Conservation (phyloP, 1,140 invertebrate genomes). For the Drosophila biarmipes region DNA sequence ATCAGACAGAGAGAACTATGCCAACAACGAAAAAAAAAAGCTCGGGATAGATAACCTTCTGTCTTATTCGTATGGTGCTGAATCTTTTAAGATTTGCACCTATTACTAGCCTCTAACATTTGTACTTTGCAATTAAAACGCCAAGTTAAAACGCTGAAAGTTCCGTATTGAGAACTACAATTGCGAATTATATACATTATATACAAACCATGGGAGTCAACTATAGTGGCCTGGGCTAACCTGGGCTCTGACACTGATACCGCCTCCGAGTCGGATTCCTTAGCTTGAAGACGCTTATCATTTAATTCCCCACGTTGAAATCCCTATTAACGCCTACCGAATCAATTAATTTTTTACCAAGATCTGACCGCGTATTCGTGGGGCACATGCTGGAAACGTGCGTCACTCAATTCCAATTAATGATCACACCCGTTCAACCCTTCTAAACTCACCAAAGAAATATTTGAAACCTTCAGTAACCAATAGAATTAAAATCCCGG, state of each 20-base stretch:
- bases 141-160: conserved; percentile 6
- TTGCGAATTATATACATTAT: conserved; percentile 8
- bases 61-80: conserved; percentile 1
- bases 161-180: conserved; percentile 18
- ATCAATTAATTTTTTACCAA: not conserved
- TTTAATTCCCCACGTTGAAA: not conserved
- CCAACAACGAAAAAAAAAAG: not conserved
- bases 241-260: not conserved
- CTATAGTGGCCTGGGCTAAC: not conserved
- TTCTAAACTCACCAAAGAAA: not conserved
- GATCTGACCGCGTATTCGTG: not conserved
- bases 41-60: not conserved
- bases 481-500: not conserved
- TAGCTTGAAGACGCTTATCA: not conserved
- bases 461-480: not conserved
- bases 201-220: conserved; percentile 18
- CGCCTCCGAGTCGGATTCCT: not conserved
- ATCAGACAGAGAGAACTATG: not conserved
- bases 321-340: not conserved
- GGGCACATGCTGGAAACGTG: not conserved
- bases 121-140: not conserved
- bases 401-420: not conserved
- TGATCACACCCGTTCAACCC: too few species aligned
- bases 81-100: not conserved
- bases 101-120: conserved; percentile 1